phyloP scores from a whole-genome alignment of 2,113 vertebrate genomes.

The Ptyas mucosa region DNA sequence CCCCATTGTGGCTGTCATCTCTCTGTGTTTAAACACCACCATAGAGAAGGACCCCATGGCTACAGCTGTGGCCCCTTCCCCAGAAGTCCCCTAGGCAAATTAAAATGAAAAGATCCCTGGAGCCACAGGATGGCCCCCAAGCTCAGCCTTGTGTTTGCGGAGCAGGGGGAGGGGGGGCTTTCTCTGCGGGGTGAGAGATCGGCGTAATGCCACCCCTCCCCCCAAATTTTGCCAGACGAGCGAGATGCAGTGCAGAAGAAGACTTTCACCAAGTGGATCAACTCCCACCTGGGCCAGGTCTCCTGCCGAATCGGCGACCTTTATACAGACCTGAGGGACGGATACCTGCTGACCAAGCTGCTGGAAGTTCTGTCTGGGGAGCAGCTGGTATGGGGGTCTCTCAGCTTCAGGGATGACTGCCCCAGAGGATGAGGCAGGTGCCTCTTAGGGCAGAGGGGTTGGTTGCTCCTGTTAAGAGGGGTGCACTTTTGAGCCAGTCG shows the following conservation, averaged over 20 bases:
- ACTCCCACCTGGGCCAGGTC: constrained; percentile 75
- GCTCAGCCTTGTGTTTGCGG: background rate
- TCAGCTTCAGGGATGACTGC: background rate
- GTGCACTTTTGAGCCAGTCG: background rate
- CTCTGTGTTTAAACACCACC: background rate
- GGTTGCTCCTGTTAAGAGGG: background rate
- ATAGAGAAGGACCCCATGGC: background rate
- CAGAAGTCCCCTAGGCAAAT: background rate
- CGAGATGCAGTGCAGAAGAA: constrained; percentile 95
- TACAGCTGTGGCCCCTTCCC: background rate
- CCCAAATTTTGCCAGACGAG: constrained; percentile 72
- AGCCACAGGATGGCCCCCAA: background rate
- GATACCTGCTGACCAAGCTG: constrained; percentile 87
- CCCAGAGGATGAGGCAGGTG: rapidly evolving
- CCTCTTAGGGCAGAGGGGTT: background rate
- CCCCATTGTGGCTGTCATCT: background rate
- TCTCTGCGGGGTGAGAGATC: too few species aligned
- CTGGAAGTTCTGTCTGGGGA: constrained; percentile 94
- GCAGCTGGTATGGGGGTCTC: constrained; percentile 74
- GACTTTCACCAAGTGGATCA: constrained; percentile 79
- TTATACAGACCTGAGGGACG: constrained; percentile 87
- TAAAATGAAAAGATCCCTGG: too few species aligned
- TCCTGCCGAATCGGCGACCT: constrained; percentile 88
- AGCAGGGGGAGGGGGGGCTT: background rate
- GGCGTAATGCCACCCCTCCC: too few species aligned